Evolutionary conservation across 2,797 vertebrate species (phyloP), one percentile per base, ranked within the genome.

Genomic region (Poecile montanus): DNA sequence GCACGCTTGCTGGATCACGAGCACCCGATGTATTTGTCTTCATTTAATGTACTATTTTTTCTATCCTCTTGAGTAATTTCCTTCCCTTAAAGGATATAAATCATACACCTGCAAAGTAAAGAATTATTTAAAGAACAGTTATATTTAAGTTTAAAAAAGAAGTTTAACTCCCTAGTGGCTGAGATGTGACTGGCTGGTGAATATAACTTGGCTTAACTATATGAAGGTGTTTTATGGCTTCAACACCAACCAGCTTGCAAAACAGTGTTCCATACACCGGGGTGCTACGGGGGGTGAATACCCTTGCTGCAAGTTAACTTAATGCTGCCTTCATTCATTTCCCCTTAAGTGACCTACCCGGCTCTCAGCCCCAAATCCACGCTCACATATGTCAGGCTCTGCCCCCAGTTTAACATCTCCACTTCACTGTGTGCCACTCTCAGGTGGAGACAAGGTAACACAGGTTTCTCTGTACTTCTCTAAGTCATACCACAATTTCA

Each of bases 41-140:
- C 77, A 94, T 96, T 92, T 94, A 89, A 66, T 58, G 77, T 67
- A n/a, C 48, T 48, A 26, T 95, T 88, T 88, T 91, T 89, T 19
- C 86, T 91, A 67, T 32, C 22, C 74, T 91, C 86, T 80, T 89
- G 86, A 94, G 86, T 92, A 92, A 93, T 94, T 95, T 93, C 74
- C 71, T 93, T 79, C 34, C 67, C 57, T 94, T 93, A 85, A 90
- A 93, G 53, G 50, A 76, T 67, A 93, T 91, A 95, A 95, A 95
- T 95, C 84, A 94, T 74, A 70, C 63, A 91, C 67, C 66, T 93
- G 76, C 56, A 87, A 81, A 91, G 60, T 79, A 89, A 94, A 93
- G 61, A 94, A 93, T 82, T 91, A 87, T 89, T 88, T 93, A 83
- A 95, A 93, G 85, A 80, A 53, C 72, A 60, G 32, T 91, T 91